These are phyloP conservation scores for Polyommatus icarus DNA, from an alignment of 2,888 invertebrate genomes.

Conservation along the genomic window DNA sequence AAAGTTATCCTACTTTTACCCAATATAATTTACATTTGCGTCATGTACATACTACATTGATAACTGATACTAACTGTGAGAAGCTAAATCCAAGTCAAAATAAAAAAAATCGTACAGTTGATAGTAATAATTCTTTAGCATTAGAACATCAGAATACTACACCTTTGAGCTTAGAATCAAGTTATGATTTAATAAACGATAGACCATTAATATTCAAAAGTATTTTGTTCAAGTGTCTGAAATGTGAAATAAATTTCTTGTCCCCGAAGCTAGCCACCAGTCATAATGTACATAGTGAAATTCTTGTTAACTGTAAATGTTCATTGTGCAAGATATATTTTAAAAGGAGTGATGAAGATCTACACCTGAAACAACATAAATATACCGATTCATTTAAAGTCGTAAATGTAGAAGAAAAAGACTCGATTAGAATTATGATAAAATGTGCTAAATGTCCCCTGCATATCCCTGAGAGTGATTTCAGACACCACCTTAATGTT, in stretches of 20 bases:
- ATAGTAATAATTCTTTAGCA: neutral
- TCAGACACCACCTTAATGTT: constrained; percentile 49
- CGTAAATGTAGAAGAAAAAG: constrained; percentile 47
- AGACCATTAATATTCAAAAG: constrained; percentile 44
- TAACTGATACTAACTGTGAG: neutral
- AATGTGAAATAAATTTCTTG: constrained; percentile 61
- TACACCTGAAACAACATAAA: constrained; percentile 58
- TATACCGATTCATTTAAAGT: constrained; percentile 49
- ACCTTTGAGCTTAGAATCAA: constrained; percentile 25
- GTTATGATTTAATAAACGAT: constrained; percentile 25
- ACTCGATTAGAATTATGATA: constrained; percentile 49
- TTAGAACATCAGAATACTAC: neutral
- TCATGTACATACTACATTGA: constrained; percentile 39
- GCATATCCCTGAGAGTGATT: constrained; percentile 55
- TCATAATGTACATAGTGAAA: constrained; percentile 54
- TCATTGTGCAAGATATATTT: constrained; percentile 52
- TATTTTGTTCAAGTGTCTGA: constrained; percentile 57
- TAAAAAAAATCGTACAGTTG: neutral
- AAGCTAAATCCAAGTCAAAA: neutral
- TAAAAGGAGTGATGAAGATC: constrained; percentile 53
- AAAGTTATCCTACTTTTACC: constrained; percentile 39
- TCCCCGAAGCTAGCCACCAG: constrained; percentile 50
- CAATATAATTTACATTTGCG: constrained; percentile 47
- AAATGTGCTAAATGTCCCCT: constrained; percentile 58
- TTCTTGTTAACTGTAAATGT: constrained; percentile 60